A percentile compares a stretch with the other conserved stretches of the same genome.
Conservation (phyloP, 2,888 invertebrate genomes). For the Achlya flavicornis region DNA sequence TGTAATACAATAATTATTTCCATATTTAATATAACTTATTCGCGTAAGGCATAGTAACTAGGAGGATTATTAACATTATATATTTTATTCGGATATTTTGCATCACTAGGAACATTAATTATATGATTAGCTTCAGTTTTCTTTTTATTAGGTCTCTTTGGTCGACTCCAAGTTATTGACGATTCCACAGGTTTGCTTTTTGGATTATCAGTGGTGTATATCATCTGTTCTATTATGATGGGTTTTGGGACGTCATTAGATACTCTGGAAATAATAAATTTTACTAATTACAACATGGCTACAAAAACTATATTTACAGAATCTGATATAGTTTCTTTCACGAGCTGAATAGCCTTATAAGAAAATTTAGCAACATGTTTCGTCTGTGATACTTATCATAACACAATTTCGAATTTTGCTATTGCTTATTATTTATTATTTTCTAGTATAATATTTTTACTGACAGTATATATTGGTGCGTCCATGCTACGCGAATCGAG, state of each 20-base stretch:
- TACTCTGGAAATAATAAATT: constrained; percentile 33
- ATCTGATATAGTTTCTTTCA: neutral
- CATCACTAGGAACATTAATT: neutral
- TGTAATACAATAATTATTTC: too few relatives aligned
- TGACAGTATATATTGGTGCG: too few relatives aligned
- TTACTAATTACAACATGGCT: too few relatives aligned
- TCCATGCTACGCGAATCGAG: too few relatives aligned
- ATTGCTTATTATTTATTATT: too few relatives aligned
- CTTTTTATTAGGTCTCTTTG: constrained; percentile 50
- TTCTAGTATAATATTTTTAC: too few relatives aligned
- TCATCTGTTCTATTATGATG: constrained; percentile 9
- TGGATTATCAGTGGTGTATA: constrained; percentile 25
- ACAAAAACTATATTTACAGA: too few relatives aligned
- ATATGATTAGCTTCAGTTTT: constrained; percentile 22
- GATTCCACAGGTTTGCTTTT: constrained; percentile 43
- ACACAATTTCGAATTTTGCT: neutral
- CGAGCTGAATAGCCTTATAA: neutral
- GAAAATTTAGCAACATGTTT: neutral
- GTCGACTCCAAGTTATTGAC: constrained; percentile 69
- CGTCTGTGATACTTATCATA: neutral
- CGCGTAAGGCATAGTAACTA: constrained; percentile 36
- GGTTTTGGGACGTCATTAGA: constrained; percentile 14
- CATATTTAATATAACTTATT: neutral
- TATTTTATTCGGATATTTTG: constrained; percentile 20
- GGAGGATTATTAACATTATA: constrained; percentile 40